These are phyloP conservation scores for Protaetia brevitarsis DNA, from an alignment of 1,140 invertebrate species.

Conservation along the genomic window DNA sequence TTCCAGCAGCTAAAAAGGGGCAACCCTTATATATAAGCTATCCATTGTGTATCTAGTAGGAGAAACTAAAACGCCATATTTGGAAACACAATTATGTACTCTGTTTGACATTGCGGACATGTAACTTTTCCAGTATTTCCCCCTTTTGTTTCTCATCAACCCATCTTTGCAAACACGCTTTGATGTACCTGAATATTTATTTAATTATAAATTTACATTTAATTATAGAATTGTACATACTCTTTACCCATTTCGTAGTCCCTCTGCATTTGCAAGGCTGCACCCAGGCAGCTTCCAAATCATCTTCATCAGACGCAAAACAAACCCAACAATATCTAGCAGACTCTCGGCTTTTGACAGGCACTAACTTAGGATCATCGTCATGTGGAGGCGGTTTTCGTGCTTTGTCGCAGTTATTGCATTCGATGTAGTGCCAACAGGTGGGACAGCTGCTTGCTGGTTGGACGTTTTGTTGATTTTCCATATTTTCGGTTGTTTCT, in stretches of 20 bases:
- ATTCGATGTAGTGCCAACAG: not conserved
- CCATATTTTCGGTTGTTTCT: not conserved
- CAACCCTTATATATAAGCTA: slow-evolving; percentile 82
- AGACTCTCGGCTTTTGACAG: slow-evolving; percentile 36
- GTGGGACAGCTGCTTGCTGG: not conserved
- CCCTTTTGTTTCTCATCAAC: slow-evolving; percentile 97
- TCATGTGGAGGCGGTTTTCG: not conserved
- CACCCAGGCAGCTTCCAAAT: slow-evolving; percentile 84
- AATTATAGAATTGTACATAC: no score
- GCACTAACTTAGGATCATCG: slow-evolving; percentile 16
- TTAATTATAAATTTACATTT: not conserved
- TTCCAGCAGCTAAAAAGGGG: slow-evolving; percentile 89
- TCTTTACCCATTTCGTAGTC: slow-evolving; percentile 87
- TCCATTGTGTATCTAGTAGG: slow-evolving; percentile 86
- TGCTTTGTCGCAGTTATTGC: not conserved
- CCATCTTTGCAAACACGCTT: slow-evolving; percentile 92
- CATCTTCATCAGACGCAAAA: slow-evolving; percentile 94
- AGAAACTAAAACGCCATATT: slow-evolving; percentile 81
- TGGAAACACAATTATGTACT: slow-evolving; percentile 93
- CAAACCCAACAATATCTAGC: slow-evolving; percentile 88
- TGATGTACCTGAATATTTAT: slow-evolving; percentile 78
- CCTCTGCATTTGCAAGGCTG: slow-evolving; percentile 93
- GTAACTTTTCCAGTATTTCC: slow-evolving; percentile 79
- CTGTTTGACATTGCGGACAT: slow-evolving; percentile 93
- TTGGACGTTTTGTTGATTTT: not conserved